phyloP scores from a whole-genome alignment of 2,797 vertebrate species.

The Muraenolepis orangiensis region DNA sequence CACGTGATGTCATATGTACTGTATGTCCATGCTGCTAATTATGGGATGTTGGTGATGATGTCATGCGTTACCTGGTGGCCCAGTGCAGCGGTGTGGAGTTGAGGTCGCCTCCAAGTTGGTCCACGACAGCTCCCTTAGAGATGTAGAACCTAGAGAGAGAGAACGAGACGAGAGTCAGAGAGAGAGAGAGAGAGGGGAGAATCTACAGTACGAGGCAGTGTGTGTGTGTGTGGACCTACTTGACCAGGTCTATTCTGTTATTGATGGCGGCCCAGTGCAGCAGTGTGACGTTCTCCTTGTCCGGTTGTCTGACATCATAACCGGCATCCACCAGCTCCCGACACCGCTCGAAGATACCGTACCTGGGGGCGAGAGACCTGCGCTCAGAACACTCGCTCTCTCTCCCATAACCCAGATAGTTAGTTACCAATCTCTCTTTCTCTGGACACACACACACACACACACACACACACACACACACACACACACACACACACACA shows the following conservation, averaged over 20 bases:
- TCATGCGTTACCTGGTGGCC: slow-evolving; percentile 87
- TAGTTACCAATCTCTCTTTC: too few species aligned
- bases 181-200: not conserved
- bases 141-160: slow-evolving; percentile 86
- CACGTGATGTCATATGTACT: not conserved
- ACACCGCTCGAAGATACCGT: slow-evolving; percentile 96
- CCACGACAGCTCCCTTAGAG: slow-evolving; percentile 96
- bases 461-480: not conserved
- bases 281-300: slow-evolving; percentile 98
- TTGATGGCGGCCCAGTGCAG: slow-evolving; percentile 99
- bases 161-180: too few species aligned
- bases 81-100: slow-evolving; percentile 98
- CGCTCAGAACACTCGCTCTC: not conserved
- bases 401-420: too few species aligned
- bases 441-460: not conserved
- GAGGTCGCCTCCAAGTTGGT: slow-evolving; percentile 96
- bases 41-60: not conserved
- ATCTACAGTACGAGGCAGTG: not conserved
- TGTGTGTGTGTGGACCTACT: too few species aligned
- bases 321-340: slow-evolving; percentile 97
- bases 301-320: slow-evolving; percentile 96
- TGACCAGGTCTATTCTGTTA: slow-evolving; percentile 97
- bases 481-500: not conserved
- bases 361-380: slow-evolving; percentile 67
- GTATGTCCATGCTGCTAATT: not conserved